Evolutionary conservation across 1,140 invertebrate species (phyloP), one percentile per base, ranked within the genome.

Genomic region (Eupristina koningsbergeri): DNA sequence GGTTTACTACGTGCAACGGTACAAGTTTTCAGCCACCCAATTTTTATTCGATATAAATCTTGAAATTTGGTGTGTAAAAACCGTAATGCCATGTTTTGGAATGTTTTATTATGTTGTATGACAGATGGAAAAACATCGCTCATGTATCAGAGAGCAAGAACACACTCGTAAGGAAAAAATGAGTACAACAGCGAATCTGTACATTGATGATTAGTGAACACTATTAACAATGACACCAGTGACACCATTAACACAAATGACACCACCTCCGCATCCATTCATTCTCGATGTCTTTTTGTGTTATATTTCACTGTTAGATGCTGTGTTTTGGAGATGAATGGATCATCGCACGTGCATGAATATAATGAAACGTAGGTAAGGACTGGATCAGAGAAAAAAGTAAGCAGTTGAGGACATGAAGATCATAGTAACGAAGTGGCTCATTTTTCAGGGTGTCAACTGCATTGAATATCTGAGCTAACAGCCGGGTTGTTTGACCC

Each of bases 401-500:
- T 71, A 71, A 41, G 67, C 36, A n/a, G 6, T 41, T 9, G 36
- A 71, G 39, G 31, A 36, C 39, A 36, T 0, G 22, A 36, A 71
- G 22, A 71, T 41, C 41, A 41, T n/a, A 41, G 41, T 41, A 71
- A 71, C 41, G 67, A 67, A 71, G 67, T 71, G 36, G 36, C 3
- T 90, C 90, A 92, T 92, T 92, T 91, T 89, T 92, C 91, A 92
- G 90, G 89, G 89, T 92, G 91, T 92, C 91, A 92, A 92, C 89
- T 92, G 90, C 78, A 84, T 74, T 39, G 74, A 50, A 53, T 47
- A n/a, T 19, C 26, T 19, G 7, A n/a, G n/a, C n/a, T n/a, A n/a
- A n/a, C n/a, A 3, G 7, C 36, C n/a, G 64, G 15, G 36, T 71
- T 41, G 67, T 34, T 22, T 26, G 19, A 7, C 8, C 29, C 41